These are phyloP conservation scores for Germaria angustata DNA, from an alignment of 2,888 invertebrate genomes.

Conservation along the genomic window DNA sequence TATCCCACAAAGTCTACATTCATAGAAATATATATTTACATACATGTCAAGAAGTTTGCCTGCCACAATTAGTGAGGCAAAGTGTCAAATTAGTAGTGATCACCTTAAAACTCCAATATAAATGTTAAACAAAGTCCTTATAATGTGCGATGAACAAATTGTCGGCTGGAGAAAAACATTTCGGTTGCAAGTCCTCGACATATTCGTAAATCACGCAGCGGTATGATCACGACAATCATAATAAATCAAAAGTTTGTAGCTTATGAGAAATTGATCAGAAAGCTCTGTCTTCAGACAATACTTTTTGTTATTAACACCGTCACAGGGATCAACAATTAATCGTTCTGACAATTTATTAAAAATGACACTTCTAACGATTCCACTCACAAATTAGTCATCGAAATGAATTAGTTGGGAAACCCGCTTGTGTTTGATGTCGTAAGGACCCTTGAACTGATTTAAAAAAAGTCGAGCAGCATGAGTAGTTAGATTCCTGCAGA, in stretches of 20 bases:
- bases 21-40: too few relatives aligned
- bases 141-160: too few relatives aligned
- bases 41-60: conserved; percentile 3
- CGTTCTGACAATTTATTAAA: not conserved
- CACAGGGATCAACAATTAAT: too few relatives aligned
- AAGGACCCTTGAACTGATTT: conserved; percentile 21
- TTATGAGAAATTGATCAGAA: too few relatives aligned
- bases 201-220: too few relatives aligned
- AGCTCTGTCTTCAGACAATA: too few relatives aligned
- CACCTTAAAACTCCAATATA: not conserved
- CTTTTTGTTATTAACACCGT: too few relatives aligned
- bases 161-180: too few relatives aligned
- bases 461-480: conserved; percentile 1
- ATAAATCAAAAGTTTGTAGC: too few relatives aligned
- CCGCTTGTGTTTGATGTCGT: not conserved
- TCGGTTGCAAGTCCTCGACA: too few relatives aligned
- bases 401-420: conserved; percentile 31
- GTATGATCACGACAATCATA: too few relatives aligned
- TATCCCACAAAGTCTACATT: not conserved
- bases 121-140: not conserved
- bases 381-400: not conserved
- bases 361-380: not conserved
- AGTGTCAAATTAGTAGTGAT: conserved; percentile 27
- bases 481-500: conserved; percentile 51
- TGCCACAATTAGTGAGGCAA: conserved; percentile 49